Evolutionary conservation across 2,888 invertebrate genomes (phyloP).

Genomic region (Drosophila pseudotakahashii): DNA sequence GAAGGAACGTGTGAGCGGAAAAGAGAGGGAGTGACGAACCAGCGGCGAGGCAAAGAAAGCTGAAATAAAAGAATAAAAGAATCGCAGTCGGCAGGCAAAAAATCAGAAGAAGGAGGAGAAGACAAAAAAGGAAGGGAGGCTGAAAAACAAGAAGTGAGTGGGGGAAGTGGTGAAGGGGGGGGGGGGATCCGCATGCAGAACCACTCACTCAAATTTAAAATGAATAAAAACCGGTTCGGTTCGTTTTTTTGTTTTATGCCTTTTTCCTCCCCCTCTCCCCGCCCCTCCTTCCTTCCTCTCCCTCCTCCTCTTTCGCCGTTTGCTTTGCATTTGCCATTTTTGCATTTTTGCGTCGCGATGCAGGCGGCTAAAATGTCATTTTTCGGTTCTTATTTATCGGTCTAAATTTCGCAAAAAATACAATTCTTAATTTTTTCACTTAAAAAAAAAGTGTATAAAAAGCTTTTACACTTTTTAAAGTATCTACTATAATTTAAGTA

Average conservation of each 20-base stretch:
- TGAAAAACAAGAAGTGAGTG: background rate
- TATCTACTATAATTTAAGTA: too few species aligned
- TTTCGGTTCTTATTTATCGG: background rate
- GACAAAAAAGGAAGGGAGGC: conserved; percentile 2
- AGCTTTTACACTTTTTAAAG: too few species aligned
- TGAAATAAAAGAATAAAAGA: conserved; percentile 34
- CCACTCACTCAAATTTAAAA: conserved; percentile 52
- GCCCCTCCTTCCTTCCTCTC: background rate
- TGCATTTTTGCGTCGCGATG: conserved; percentile 18
- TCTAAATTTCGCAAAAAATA: background rate
- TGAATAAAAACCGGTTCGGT: conserved; percentile 44
- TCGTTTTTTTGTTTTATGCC: conserved; percentile 20
- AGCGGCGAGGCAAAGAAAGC: conserved; percentile 11
- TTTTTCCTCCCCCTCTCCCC: background rate
- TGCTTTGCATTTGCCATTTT: conserved; percentile 29
- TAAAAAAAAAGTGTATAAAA: too few species aligned
- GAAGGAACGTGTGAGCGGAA: conserved; percentile 24
- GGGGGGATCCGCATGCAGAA: conserved; percentile 27
- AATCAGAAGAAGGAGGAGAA: conserved; percentile 7
- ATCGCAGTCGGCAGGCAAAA: conserved; percentile 31
- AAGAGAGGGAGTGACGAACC: background rate
- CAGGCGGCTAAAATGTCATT: conserved; percentile 12
- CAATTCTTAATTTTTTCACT: too few species aligned
- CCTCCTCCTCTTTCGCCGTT: conserved; percentile 8
- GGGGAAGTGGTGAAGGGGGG: too few species aligned